phyloP scores from a whole-genome alignment of 2,113 vertebrate genomes.

The Nicator chloris region DNA sequence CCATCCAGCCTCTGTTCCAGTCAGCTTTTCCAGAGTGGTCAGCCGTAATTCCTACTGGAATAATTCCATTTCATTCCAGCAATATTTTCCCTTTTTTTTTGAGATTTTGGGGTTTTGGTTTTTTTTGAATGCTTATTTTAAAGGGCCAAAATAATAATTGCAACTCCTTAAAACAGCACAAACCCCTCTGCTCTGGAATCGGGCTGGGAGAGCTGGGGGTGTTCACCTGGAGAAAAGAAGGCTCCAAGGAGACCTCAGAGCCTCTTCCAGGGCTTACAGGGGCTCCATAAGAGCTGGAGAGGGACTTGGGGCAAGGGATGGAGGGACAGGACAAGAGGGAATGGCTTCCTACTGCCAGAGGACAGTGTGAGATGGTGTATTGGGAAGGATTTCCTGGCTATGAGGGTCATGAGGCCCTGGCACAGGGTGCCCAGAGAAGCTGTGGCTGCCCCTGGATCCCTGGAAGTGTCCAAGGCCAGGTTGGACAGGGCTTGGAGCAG shows the following conservation, averaged over 20 bases:
- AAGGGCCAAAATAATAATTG: not conserved
- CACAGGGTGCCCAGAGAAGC: not conserved
- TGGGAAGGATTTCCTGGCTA: not conserved
- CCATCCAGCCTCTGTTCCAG: not conserved
- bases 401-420: accelerated
- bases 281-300: not conserved
- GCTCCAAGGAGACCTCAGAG: accelerated
- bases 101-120: too few relatives aligned
- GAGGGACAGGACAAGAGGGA: not conserved
- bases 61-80: not conserved
- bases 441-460: not conserved
- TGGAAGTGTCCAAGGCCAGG: not conserved
- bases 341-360: not conserved
- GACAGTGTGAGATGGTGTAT: accelerated
- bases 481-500: accelerated
- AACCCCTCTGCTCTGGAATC: not conserved
- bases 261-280: accelerated
- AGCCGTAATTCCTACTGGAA: not conserved
- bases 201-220: not conserved
- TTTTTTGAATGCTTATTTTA: not conserved
- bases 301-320: too few relatives aligned
- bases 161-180: not conserved
- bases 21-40: not conserved
- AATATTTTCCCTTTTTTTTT: too few relatives aligned
- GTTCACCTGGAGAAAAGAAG: not conserved